Percentiles rank a stretch among this genome's conserved stretches.
phyloP scores from a whole-genome alignment of 2,797 vertebrate genomes.

The Schizothorax lantsangensis region DNA sequence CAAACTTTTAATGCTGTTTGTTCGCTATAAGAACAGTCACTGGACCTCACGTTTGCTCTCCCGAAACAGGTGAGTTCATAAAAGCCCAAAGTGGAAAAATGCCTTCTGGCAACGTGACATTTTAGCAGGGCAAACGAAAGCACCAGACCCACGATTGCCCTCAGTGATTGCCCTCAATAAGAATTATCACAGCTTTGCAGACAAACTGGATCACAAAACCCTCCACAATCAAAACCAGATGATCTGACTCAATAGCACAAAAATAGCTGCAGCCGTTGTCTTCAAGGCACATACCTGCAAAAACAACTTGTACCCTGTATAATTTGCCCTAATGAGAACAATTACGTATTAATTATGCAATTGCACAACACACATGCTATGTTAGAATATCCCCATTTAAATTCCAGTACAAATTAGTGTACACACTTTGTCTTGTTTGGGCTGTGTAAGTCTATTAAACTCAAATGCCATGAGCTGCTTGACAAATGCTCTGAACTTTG shows the following conservation, averaged over 20 bases:
- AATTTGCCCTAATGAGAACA: constrained; percentile 37
- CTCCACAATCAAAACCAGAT: constrained; percentile 64
- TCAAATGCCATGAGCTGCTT: constrained; percentile 17
- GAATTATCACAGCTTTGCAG: constrained; percentile 61
- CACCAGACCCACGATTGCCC: constrained; percentile 58
- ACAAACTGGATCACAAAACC: constrained; percentile 60
- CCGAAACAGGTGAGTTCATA: constrained; percentile 55
- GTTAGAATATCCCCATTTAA: not conserved
- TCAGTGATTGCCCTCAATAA: constrained; percentile 61
- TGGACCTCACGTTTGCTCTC: not conserved
- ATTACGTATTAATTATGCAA: constrained; percentile 43
- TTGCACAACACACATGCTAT: constrained; percentile 16
- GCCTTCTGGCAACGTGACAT: constrained; percentile 42
- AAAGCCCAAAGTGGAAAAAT: constrained; percentile 13
- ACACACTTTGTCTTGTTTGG: constrained; percentile 7
- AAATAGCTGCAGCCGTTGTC: constrained; percentile 63
- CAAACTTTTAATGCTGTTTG: not conserved
- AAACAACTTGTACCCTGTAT: constrained; percentile 43
- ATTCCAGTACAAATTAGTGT: not conserved
- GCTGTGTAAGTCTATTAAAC: not conserved
- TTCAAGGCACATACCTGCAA: constrained; percentile 59
- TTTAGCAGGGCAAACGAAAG: constrained; percentile 50
- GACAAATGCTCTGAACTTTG: constrained; percentile 43
- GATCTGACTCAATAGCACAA: constrained; percentile 60
- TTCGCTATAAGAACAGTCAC: not conserved